Evolutionary conservation across 2,113 vertebrate species (phyloP).

Genomic region (human (Homo sapiens)): DNA sequence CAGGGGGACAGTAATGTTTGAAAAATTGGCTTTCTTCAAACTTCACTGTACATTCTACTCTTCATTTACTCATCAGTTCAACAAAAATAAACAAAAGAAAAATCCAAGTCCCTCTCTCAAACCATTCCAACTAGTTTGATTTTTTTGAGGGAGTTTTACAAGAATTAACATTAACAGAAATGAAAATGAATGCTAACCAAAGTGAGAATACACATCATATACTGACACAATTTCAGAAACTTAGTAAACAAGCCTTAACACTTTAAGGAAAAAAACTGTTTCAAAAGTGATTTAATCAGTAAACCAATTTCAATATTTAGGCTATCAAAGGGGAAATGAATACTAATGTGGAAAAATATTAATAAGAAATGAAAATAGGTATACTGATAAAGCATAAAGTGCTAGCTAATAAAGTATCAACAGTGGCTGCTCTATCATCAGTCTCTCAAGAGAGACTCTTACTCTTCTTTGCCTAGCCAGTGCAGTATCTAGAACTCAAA

Average conservation of each 20-base stretch:
- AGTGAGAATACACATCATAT: neutral
- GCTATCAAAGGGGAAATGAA: neutral
- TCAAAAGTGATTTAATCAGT: neutral
- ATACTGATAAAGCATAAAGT: neutral
- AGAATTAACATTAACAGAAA: slow-evolving; percentile 36
- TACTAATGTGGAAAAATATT: neutral
- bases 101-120: neutral
- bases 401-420: neutral
- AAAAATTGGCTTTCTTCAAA: neutral
- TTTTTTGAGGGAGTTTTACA: slow-evolving; percentile 10
- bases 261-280: neutral
- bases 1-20: neutral
- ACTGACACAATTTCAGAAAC: neutral
- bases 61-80: neutral
- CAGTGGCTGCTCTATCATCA: neutral
- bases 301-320: neutral
- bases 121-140: neutral
- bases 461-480: neutral
- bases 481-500: slow-evolving; percentile 6
- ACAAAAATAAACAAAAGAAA: neutral
- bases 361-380: neutral
- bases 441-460: neutral
- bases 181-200: slow-evolving; percentile 26
- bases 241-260: neutral
- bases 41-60: neutral